Evolutionary conservation across 2,888 invertebrate species (phyloP).

Genomic region (Dexiosoma caninum): DNA sequence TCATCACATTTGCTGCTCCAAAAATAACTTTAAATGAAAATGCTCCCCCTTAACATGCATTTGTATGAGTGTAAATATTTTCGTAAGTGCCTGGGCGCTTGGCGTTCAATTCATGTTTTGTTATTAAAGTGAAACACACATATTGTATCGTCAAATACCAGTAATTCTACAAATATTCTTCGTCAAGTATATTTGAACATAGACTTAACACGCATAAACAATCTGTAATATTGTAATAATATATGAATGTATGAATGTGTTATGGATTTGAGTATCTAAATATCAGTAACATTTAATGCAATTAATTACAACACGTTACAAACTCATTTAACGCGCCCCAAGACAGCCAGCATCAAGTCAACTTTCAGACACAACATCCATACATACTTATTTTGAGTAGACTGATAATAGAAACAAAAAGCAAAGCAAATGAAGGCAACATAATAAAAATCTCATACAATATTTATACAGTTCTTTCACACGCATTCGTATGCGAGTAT

Average conservation of each 20-base stretch:
- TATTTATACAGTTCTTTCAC: slow-evolving; percentile 25
- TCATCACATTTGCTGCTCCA: background rate
- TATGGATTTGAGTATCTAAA: slow-evolving; percentile 47
- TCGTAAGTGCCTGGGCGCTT: too few species aligned
- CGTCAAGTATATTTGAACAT: background rate
- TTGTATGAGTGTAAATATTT: too few species aligned
- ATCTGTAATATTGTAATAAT: slow-evolving; percentile 3
- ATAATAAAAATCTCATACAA: slow-evolving; percentile 33
- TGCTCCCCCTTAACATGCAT: too few species aligned
- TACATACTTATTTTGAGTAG: background rate
- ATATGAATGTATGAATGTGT: slow-evolving; percentile 12
- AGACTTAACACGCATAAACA: slow-evolving; percentile 8
- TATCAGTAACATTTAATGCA: slow-evolving; percentile 57
- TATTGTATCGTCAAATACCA: background rate
- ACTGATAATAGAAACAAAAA: slow-evolving; percentile 36
- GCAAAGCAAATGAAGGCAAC: background rate
- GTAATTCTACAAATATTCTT: background rate
- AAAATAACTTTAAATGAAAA: slow-evolving; percentile 36
- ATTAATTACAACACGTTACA: slow-evolving; percentile 63
- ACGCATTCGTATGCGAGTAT: background rate
- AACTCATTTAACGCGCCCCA: slow-evolving; percentile 57
- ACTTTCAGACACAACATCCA: background rate
- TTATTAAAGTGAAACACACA: too few species aligned
- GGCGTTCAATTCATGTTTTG: too few species aligned
- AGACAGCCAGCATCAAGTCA: slow-evolving; percentile 38